These are phyloP conservation scores for Pogonomyrmex barbatus DNA, from an alignment of 1,140 invertebrate genomes.

Conservation along the genomic window DNA sequence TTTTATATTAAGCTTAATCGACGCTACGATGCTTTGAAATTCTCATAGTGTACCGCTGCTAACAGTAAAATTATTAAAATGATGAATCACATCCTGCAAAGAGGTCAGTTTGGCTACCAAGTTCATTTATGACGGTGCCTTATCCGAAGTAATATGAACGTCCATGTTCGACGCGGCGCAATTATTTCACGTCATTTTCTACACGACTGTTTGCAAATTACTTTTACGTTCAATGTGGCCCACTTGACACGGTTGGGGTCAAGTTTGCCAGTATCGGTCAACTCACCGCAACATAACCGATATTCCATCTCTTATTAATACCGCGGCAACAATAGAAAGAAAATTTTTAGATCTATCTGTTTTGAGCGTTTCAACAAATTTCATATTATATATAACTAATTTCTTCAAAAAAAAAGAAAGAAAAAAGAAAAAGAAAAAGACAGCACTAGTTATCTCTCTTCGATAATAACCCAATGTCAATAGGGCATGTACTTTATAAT, in stretches of 20 bases:
- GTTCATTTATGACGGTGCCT: neutral
- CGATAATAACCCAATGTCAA: no score
- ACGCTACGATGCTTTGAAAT: neutral
- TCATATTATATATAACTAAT: neutral
- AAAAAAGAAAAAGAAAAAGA: no score
- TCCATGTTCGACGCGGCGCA: neutral
- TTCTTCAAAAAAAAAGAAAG: no score
- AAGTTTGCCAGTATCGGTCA: neutral
- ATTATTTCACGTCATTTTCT: conserved; percentile 40
- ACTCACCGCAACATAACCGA: neutral
- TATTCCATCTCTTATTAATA: conserved; percentile 3
- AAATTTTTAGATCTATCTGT: neutral
- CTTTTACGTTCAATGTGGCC: conserved; percentile 13
- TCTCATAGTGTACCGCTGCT: neutral
- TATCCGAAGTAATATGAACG: neutral
- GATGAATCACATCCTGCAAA: conserved; percentile 10
- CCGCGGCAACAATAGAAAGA: neutral
- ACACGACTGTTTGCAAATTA: conserved; percentile 13
- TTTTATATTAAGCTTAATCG: neutral
- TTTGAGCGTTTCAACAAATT: neutral
- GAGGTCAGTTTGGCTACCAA: conserved; percentile 11
- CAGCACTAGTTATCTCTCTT: no score
- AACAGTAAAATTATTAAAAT: conserved; percentile 34
- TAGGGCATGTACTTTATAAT: no score
- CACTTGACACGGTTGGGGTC: conserved; percentile 22